Base-by-base conservation (phyloP, 1,140 invertebrate genomes). In the Drosophila tristis region DNA sequence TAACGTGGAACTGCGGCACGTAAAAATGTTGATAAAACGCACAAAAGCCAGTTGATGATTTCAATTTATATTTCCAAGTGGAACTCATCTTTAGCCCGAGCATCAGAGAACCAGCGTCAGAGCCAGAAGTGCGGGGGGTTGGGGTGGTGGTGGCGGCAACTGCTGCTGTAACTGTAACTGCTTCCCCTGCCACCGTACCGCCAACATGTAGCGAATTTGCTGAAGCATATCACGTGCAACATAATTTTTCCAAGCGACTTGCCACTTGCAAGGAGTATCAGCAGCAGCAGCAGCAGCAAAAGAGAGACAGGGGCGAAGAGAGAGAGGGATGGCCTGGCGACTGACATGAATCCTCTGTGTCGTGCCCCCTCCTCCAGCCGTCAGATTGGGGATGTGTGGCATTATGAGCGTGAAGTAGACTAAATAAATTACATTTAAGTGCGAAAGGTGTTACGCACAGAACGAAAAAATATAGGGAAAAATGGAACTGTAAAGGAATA, bases 191-290 rank as follows among this genome's bases (percentile, higher is more conserved):
- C 26, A 15, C 45, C 25, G 45, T 31, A 25, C 47, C 50, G 29
- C 64, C 70, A 54, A 78, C 67, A 65, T 67, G 84, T 80, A 89
- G 65, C 67, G 74, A 68, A 80, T 86, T 85, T 90, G 78, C 76
- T 82, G 81, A 90, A 90, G 86, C 86, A 90, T 86, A 90, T 90
- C 86, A 90, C 86, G 86, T 90, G 86, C 86, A 90, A 82, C 86
- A 90, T 90, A 90, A 90, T 90, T 90, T 90, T 90, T 90, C 86
- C 86, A 74, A 74, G 86, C 87, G 86, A 90, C 86, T 90, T 90
- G 78, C 66, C 75, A 70, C 57, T 77, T 72, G 68, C 68, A 72
- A 72, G 68, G 51, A 54, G 16, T 50, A 23, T 26, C 31, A 26
- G 23, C 13, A 44, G 25, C 13, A 20, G 25, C 8, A n/a, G n/a